Evolutionary conservation across 2,113 vertebrate species (phyloP).

Genomic region (Grammomys surdaster): DNA sequence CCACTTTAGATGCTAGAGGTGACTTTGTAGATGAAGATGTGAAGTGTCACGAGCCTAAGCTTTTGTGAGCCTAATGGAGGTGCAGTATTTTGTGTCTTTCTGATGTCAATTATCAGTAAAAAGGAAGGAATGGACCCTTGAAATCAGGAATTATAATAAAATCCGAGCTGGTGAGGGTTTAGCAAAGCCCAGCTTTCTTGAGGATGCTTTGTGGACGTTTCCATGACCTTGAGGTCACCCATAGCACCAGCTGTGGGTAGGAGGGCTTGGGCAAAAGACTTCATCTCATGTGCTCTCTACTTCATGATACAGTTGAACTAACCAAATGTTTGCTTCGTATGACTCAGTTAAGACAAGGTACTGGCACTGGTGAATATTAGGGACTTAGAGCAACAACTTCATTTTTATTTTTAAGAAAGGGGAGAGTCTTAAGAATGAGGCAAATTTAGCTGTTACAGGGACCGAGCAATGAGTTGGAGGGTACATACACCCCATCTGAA

Average conservation of each 20-base stretch:
- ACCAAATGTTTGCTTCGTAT: background rate
- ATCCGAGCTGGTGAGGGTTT: background rate
- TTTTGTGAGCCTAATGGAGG: background rate
- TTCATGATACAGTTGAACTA: background rate
- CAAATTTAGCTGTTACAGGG: background rate
- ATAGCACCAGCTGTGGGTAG: background rate
- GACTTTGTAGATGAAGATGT: background rate
- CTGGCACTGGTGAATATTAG: background rate
- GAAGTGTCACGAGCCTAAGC: background rate
- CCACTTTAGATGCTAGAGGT: background rate
- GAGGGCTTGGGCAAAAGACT: too few species aligned
- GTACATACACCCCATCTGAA: background rate
- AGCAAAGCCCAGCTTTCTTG: background rate
- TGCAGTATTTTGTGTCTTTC: background rate
- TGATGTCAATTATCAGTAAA: background rate
- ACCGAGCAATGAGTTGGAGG: background rate
- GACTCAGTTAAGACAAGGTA: background rate
- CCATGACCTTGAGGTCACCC: background rate
- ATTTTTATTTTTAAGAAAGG: background rate
- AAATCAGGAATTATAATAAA: background rate
- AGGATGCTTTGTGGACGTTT: background rate
- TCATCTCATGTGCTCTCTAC: background rate
- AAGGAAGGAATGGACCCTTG: accelerated
- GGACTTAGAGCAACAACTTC: background rate
- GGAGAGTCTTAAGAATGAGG: background rate